A percentile compares a stretch with the other conserved stretches of the same genome.
Conservation (phyloP, 2,888 invertebrate species). For the Tipula helvola region DNA sequence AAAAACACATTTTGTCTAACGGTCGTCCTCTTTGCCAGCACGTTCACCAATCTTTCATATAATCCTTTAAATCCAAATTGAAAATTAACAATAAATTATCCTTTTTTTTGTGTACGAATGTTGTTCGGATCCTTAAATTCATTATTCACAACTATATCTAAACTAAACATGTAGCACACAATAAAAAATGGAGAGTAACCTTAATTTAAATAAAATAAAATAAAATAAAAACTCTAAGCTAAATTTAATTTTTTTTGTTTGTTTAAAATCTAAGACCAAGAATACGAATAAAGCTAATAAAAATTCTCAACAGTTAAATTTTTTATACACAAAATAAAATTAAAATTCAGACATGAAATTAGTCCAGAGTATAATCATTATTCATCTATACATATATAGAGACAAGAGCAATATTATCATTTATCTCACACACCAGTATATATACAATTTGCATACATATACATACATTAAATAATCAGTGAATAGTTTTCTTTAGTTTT, state of each 20-base stretch:
- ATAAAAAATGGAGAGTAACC: background rate
- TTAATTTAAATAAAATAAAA: background rate
- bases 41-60: background rate
- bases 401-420: background rate
- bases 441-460: background rate
- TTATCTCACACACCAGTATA: background rate
- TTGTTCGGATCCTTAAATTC: background rate
- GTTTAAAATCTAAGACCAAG: background rate
- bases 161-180: background rate
- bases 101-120: background rate
- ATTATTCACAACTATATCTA: background rate
- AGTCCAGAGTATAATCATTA: background rate
- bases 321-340: background rate
- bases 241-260: background rate
- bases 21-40: background rate
- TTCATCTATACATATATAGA: background rate
- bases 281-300: background rate
- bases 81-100: slow-evolving; percentile 4
- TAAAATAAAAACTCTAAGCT: background rate
- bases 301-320: background rate
- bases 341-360: background rate
- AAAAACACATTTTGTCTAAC: background rate
- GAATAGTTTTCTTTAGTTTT: background rate
- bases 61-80: background rate
- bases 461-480: background rate